These are phyloP conservation scores for Dipodomys stephensi DNA, from an alignment of 2,113 vertebrate species.

Conservation along the genomic window DNA sequence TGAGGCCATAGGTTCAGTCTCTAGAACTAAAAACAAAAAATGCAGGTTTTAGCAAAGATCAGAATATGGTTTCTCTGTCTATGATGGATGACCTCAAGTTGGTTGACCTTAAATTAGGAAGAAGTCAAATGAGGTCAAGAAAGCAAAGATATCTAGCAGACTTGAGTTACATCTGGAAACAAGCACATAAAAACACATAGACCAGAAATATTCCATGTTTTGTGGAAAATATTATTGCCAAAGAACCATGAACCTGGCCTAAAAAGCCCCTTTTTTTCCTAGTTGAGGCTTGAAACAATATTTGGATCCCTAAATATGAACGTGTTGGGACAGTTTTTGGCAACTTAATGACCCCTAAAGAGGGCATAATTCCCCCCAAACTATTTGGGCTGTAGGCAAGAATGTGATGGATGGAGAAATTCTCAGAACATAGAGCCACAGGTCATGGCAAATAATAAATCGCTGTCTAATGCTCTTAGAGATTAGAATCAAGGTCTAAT, in stretches of 20 bases:
- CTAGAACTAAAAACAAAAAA: background rate
- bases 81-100: background rate
- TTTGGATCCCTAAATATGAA: background rate
- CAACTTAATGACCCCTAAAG: background rate
- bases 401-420: background rate
- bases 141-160: background rate
- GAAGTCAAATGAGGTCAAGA: background rate
- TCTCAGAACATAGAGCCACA: background rate
- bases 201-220: background rate
- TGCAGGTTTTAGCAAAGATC: slow-evolving; percentile 6
- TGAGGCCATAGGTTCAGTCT: background rate
- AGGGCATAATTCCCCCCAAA: background rate
- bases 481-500: background rate
- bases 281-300: background rate
- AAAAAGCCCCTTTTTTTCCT: background rate
- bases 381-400: background rate
- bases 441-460: background rate
- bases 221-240: slow-evolving; percentile 10
- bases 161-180: background rate
- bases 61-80: background rate
- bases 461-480: background rate
- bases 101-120: background rate
- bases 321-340: background rate
- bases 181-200: background rate
- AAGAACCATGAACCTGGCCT: background rate